Evolutionary conservation across 1,140 invertebrate genomes (phyloP).

Genomic region (Coboldia fuscipes): DNA sequence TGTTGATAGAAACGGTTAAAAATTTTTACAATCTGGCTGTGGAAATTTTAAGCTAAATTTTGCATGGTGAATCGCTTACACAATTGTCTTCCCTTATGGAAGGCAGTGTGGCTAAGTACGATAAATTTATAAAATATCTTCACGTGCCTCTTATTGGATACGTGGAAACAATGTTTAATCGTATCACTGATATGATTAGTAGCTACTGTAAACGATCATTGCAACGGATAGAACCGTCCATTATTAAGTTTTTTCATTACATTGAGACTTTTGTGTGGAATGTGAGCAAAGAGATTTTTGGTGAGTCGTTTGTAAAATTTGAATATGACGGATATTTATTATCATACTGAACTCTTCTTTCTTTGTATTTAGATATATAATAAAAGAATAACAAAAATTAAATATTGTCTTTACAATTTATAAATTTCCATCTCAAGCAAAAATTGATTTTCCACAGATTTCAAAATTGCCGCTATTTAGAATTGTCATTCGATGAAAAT

Average conservation of each 20-base stretch:
- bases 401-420: too few relatives aligned
- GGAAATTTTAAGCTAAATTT: slow-evolving; percentile 37
- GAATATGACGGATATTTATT: too few relatives aligned
- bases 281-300: slow-evolving; percentile 42
- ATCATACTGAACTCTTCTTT: too few relatives aligned
- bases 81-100: slow-evolving; percentile 42
- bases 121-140: slow-evolving; percentile 51
- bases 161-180: slow-evolving; percentile 46
- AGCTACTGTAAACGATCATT: slow-evolving; percentile 47
- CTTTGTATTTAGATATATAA: too few relatives aligned
- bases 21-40: slow-evolving; percentile 41
- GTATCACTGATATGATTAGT: slow-evolving; percentile 30
- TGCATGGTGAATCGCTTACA: slow-evolving; percentile 47
- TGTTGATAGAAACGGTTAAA: slow-evolving; percentile 53
- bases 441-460: too few relatives aligned
- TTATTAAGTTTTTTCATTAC: slow-evolving; percentile 52
- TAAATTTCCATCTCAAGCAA: too few relatives aligned
- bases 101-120: slow-evolving; percentile 46
- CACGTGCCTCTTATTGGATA: slow-evolving; percentile 55
- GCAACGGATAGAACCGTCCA: slow-evolving; percentile 48
- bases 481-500: too few relatives aligned
- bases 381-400: too few relatives aligned
- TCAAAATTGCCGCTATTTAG: too few relatives aligned
- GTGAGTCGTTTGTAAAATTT: too few relatives aligned
- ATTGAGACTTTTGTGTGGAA: slow-evolving; percentile 48